phyloP scores from a whole-genome alignment of 2,888 invertebrate genomes.

The Drosophila atroscutellata region DNA sequence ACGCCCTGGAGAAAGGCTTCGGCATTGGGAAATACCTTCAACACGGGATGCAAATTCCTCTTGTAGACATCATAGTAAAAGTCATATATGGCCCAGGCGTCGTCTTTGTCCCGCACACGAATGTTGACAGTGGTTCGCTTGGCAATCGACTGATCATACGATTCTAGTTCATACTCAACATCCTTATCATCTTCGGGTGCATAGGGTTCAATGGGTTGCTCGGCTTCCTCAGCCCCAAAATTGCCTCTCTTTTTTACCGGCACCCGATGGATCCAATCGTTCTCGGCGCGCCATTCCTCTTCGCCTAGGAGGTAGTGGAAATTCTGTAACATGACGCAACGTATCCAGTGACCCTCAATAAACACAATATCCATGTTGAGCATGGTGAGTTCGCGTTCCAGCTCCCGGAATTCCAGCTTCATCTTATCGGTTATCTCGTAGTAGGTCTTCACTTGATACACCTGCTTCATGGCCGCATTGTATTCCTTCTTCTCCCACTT shows the following conservation, averaged over 20 bases:
- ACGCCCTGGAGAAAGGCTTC: slow-evolving; percentile 77
- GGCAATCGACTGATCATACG: slow-evolving; percentile 79
- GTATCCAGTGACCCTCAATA: slow-evolving; percentile 83
- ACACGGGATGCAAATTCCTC: slow-evolving; percentile 75
- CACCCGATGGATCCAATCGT: slow-evolving; percentile 84
- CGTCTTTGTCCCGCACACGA: slow-evolving; percentile 81
- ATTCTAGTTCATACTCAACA: slow-evolving; percentile 74
- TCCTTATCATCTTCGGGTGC: slow-evolving; percentile 53
- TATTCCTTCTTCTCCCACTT: slow-evolving; percentile 84
- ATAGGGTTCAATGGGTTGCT: slow-evolving; percentile 2
- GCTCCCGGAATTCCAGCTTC: slow-evolving; percentile 66
- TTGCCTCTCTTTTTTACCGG: slow-evolving; percentile 44
- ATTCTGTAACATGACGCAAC: slow-evolving; percentile 83
- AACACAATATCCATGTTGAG: slow-evolving; percentile 84
- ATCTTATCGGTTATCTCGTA: slow-evolving; percentile 82
- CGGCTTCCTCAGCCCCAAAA: slow-evolving; percentile 44
- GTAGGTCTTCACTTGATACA: slow-evolving; percentile 81
- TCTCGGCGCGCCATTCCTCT: slow-evolving; percentile 81
- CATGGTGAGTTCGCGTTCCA: slow-evolving; percentile 72
- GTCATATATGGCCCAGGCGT: slow-evolving; percentile 83
- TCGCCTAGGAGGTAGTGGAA: slow-evolving; percentile 84
- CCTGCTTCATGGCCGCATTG: slow-evolving; percentile 80
- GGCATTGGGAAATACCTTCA: slow-evolving; percentile 81
- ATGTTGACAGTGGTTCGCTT: slow-evolving; percentile 80
- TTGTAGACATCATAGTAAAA: slow-evolving; percentile 82